Evolutionary conservation across 1,140 invertebrate species (phyloP).

Genomic region (Polypedilum vanderplanki): DNA sequence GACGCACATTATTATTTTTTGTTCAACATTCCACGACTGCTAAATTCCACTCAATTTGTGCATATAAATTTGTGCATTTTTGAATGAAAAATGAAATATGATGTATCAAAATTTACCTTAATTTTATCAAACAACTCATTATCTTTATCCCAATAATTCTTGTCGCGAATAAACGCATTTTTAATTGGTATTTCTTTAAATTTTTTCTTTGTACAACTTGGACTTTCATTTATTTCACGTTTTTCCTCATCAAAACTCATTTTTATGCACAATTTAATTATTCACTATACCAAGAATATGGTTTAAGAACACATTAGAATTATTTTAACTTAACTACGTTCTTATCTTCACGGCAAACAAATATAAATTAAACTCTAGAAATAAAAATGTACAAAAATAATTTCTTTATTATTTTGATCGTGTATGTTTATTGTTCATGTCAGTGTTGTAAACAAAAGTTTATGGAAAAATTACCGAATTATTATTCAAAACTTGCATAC

Average conservation of each 20-base stretch:
- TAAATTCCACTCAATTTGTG: not conserved
- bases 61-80: not conserved
- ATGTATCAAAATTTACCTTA: not conserved
- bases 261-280: too few species aligned
- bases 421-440: too few species aligned
- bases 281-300: too few species aligned
- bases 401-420: too few species aligned
- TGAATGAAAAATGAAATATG: not conserved
- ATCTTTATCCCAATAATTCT: not conserved
- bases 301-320: too few species aligned
- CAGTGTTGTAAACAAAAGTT: too few species aligned
- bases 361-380: too few species aligned
- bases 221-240: not conserved
- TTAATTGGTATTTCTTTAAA: not conserved
- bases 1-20: not conserved
- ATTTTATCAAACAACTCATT: conserved; percentile 12
- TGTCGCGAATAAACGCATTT: conserved; percentile 6
- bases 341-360: too few species aligned
- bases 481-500: too few species aligned
- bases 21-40: not conserved
- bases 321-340: too few species aligned
- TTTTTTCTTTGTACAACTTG: not conserved
- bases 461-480: too few species aligned
- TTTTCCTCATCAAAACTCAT: not conserved
- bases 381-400: too few species aligned